Evolutionary conservation across 2,888 invertebrate species (phyloP), one percentile per base, ranked within the genome.

Genomic region (Byasa hedistus): DNA sequence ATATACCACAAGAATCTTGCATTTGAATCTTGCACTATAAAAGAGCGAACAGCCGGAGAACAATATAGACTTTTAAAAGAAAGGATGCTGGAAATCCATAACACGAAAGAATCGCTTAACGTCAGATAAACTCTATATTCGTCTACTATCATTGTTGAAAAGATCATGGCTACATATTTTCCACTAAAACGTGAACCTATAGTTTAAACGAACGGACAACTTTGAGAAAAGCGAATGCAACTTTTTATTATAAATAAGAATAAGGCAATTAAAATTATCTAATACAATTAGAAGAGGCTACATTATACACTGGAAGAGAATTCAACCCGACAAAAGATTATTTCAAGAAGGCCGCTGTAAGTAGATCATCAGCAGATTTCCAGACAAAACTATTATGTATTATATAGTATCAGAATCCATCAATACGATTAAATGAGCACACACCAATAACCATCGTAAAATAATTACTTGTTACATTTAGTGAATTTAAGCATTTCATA

Each of bases 401-500:
- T 21, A 32, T n/a, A n/a, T n/a, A n/a, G n/a, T n/a, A n/a, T n/a
- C n/a, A 39, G 15, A 15, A 15, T 39, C 39, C 2, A 54, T 22
- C 22, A 54, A 22, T 15, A n/a, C 32, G 21, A 57, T 57, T 3
- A 57, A 57, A 36, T 57, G n/a, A 3, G 10, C 8, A 12, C 15
- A 52, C 54, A 61, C 1, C 54, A 27, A 22, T 10, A 19, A 52
- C 17, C 54, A 52, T 52, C 21, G 44, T 44, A 58, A 58, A 58
- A 64, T 54, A 54, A 22, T 52, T 52, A 64, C 59, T 64, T 52
- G 39, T 39, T 36, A 51, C 51, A n/a, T 48, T 4, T 51, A 32
- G 23, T 54, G 44, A 58, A 66, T 58, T 62, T 58, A 27, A 54
- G 22, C 19, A 32, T 19, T 54, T 39, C 5, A 22, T 44, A 27